Base-by-base conservation (phyloP, 2,888 invertebrate species). In the Trilocha varians region DNA sequence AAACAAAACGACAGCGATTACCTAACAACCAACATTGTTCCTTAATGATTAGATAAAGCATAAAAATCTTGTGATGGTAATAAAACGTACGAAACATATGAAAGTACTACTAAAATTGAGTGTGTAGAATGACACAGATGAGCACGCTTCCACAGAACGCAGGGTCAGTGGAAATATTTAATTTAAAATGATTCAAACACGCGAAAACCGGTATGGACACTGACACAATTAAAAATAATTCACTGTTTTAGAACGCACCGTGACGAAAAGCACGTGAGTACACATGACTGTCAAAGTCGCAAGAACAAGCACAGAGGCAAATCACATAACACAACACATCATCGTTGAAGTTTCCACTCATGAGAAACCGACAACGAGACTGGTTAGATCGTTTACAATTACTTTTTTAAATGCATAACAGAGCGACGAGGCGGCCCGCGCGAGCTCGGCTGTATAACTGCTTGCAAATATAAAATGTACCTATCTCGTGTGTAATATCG, bases 381-480 rank as follows among this genome's bases (percentile, higher is more conserved):
- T 33, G 44, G 46, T 43, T 51, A 45, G 42, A 42, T 53, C 51
- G 55, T 48, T 42, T 42, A 47, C 52, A 54, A 60, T 53, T 53
- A 47, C 56, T 53, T 59, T 52, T 57, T 53, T 58, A 58, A 55
- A 46, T 45, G 56, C 53, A 58, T 59, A 49, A 55, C 56, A 53
- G 57, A 50, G 52, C 56, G 55, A 52, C 53, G 52, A 62, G 66
- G 74, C 66, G 67, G 59, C 55, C 72, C 49, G 71, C 61, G 48
- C 73, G 76, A 71, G 65, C 62, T 65, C 78, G 55, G 70, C 67
- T 62, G 70, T 63, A 65, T 78, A 76, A 80, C 80, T 80, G 79
- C n/a, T 71, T 70, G 65, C 68, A 65, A 65, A 66, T 66, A 68
- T 61, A 58, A 25, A 56, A 58, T 59, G 63, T 61, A 65, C 63